Evolutionary conservation across 2,797 vertebrate species (phyloP).

Genomic region (Miichthys miiuy): DNA sequence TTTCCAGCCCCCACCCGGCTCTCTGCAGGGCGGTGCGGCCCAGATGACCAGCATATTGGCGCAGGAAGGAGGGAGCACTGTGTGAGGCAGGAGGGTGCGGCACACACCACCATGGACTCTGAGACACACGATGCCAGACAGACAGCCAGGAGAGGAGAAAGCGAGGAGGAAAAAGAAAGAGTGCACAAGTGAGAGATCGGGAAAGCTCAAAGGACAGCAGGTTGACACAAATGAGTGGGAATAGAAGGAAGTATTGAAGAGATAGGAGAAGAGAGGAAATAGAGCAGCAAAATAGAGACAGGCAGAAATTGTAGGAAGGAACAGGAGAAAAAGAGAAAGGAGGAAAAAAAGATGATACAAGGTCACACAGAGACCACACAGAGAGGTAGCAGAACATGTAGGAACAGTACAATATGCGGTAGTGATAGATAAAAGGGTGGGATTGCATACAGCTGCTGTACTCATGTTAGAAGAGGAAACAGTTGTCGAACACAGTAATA

Average conservation of each 20-base stretch:
- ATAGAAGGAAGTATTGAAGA: neutral
- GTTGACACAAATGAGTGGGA: conserved; percentile 15
- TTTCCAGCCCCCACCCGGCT: conserved; percentile 82
- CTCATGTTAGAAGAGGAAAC: conserved; percentile 32
- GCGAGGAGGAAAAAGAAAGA: conserved; percentile 3
- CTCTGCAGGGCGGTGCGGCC: conserved; percentile 85
- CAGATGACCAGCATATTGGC: conserved; percentile 86
- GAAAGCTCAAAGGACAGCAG: conserved; percentile 12
- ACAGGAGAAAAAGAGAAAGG: conserved; percentile 11
- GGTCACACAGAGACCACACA: conserved; percentile 63
- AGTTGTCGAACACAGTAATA: conserved; percentile 16
- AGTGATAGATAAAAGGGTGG: conserved; percentile 32
- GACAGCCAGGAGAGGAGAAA: conserved; percentile 37
- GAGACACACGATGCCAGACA: conserved; percentile 61
- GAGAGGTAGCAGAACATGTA: conserved; percentile 56
- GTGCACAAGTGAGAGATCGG: conserved; percentile 22
- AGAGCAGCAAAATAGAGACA: conserved; percentile 12
- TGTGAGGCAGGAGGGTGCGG: conserved; percentile 86
- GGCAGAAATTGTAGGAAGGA: conserved; percentile 18
- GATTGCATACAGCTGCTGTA: conserved; percentile 24
- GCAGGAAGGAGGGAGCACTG: conserved; percentile 88
- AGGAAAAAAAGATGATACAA: conserved; percentile 56
- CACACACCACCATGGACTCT: conserved; percentile 84
- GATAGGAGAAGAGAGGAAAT: neutral
- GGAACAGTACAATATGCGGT: conserved; percentile 50